Conservation (phyloP, 2,113 vertebrate species). For the Perccottus glenii region DNA sequence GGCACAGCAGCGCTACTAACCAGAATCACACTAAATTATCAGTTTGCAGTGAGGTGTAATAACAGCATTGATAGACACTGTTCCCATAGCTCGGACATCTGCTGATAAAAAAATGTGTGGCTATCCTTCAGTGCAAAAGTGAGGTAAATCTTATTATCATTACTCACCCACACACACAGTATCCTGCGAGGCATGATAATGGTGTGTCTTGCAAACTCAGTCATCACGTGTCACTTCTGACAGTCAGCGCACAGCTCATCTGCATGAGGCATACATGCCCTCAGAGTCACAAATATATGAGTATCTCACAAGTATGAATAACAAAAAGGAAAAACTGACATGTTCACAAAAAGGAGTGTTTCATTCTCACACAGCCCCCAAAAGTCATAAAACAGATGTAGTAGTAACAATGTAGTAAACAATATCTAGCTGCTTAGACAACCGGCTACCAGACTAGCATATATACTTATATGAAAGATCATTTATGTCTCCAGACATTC, state of each 20-base stretch:
- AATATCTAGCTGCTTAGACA: background rate
- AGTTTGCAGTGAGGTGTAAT: slow-evolving; percentile 51
- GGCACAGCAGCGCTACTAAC: slow-evolving; percentile 48
- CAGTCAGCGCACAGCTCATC: slow-evolving; percentile 48
- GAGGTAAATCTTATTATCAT: slow-evolving; percentile 52
- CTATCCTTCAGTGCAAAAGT: slow-evolving; percentile 21
- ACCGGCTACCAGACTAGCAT: too few species aligned
- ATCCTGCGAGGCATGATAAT: slow-evolving; percentile 57
- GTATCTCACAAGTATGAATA: slow-evolving; percentile 34
- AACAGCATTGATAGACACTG: slow-evolving; percentile 34
- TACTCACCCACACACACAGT: slow-evolving; percentile 11
- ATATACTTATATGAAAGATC: too few species aligned
- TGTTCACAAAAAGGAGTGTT: slow-evolving; percentile 21
- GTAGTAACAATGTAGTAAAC: background rate
- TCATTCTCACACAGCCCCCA: slow-evolving; percentile 13
- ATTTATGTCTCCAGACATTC: too few species aligned
- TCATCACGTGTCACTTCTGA: slow-evolving; percentile 64
- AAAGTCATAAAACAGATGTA: background rate
- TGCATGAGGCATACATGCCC: slow-evolving; percentile 7
- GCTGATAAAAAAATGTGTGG: slow-evolving; percentile 21
- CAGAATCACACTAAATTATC: slow-evolving; percentile 60
- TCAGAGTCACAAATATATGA: slow-evolving; percentile 32
- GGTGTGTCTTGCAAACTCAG: slow-evolving; percentile 57
- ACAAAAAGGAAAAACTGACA: slow-evolving; percentile 35
- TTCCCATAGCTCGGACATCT: slow-evolving; percentile 50